Base-by-base conservation (phyloP, 92 coral and sea anemone genomes). In the Actinostola sp. region DNA sequence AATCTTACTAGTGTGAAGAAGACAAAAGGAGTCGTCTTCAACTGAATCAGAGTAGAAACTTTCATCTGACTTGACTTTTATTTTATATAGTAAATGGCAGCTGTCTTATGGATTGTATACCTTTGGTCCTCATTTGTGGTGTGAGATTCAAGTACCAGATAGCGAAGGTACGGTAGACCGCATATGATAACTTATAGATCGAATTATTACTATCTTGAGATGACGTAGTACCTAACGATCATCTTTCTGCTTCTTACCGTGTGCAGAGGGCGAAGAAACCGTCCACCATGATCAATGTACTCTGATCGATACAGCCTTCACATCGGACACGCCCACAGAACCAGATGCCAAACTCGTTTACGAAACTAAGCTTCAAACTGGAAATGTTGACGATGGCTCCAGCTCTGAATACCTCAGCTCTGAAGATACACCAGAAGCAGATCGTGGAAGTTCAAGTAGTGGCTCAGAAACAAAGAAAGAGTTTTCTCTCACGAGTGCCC, bases 71-170 rank as follows among this genome's bases (percentile, higher is more conserved):
- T n/a, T n/a, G n/a, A n/a, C n/a, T 54, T 76, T 36, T 67, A 6
- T 25, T 53, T 27, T 59, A 62, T 50, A 29, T 52, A 90, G 97
- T 49, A 87, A 90, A 63, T 90, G 97, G 97, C 92, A 84, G 70
- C 70, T 90, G 28, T 67, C 70, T 9, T 89, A 87, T 26, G 88
- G 75, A 25, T 53, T 89, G 26, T 60, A 76, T 51, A 69, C 55
- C 25, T 83, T 90, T 83, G 97, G 97, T 23, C 97, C 96, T 10
- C 62, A 78, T 66, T 90, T 90, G 64, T 90, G 92, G 97, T 90
- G 92, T 60, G 90, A 90, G 67, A 88, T 90, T 62, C 7, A 53
- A 30, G 63, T 57, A 26, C 63, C 63, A 26, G 38, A 27, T 4
- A 27, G 21, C 13, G 28, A 77, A 42, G 62, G 55, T 39, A 66